Percentiles rank a stretch among this genome's conserved stretches.
These are phyloP conservation scores for Acanthacorydalis orientalis DNA, from an alignment of 2,888 invertebrate genomes.

Conservation along the genomic window DNA sequence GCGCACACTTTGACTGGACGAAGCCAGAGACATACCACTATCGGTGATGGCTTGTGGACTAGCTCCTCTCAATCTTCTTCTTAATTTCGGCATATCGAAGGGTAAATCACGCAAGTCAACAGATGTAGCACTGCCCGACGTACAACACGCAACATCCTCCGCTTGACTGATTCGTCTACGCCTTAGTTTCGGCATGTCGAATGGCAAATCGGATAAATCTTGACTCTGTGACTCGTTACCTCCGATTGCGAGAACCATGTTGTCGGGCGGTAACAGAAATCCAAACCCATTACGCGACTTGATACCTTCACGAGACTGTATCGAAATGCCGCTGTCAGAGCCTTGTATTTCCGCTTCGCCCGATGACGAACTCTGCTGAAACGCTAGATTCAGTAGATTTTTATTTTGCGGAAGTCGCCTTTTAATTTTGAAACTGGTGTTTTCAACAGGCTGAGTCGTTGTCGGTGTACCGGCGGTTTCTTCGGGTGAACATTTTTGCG, in stretches of 20 bases:
- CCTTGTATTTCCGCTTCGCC: slow-evolving; percentile 66
- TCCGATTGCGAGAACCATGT: slow-evolving; percentile 22
- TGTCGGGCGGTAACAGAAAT: slow-evolving; percentile 14
- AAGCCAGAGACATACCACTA: slow-evolving; percentile 60
- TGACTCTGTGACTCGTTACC: slow-evolving; percentile 32
- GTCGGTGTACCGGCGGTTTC: slow-evolving; percentile 32
- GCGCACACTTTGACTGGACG: slow-evolving; percentile 65
- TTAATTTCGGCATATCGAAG: slow-evolving; percentile 81
- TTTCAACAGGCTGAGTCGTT: slow-evolving; percentile 17
- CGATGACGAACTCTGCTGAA: slow-evolving; percentile 35
- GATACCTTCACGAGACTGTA: slow-evolving; percentile 59
- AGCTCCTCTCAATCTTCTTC: slow-evolving; percentile 50
- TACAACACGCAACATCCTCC: slow-evolving; percentile 53
- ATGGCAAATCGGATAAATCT: slow-evolving; percentile 64
- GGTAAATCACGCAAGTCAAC: slow-evolving; percentile 70
- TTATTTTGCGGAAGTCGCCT: slow-evolving; percentile 58
- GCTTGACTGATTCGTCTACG: slow-evolving; percentile 47
- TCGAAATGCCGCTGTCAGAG: slow-evolving; percentile 76
- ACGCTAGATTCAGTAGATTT: slow-evolving; percentile 48
- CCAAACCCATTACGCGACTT: slow-evolving; percentile 4
- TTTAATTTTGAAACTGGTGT: slow-evolving; percentile 36
- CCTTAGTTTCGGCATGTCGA: slow-evolving; percentile 78
- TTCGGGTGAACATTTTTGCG: slow-evolving; percentile 61
- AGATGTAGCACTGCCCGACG: slow-evolving; percentile 52
- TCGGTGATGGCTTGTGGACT: slow-evolving; percentile 43